These are phyloP conservation scores for Lutjanus campechanus DNA, from an alignment of 2,797 vertebrate genomes.

Conservation along the genomic window DNA sequence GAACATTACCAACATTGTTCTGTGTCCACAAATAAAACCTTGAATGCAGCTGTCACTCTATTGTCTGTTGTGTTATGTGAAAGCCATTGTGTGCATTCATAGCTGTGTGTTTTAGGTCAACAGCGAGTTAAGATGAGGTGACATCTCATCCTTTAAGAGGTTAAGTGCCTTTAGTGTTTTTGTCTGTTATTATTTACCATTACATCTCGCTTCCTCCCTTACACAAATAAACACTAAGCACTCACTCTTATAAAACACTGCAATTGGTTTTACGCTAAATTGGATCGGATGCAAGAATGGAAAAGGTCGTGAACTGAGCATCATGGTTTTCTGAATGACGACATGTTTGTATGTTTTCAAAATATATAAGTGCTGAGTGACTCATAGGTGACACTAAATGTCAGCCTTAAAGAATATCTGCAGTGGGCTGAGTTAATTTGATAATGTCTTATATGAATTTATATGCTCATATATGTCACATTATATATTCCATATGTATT, in stretches of 20 bases:
- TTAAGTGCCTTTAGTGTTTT: slow-evolving; percentile 34
- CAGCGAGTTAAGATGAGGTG: background rate
- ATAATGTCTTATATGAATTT: slow-evolving; percentile 9
- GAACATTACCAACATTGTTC: slow-evolving; percentile 37
- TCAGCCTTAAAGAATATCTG: slow-evolving; percentile 10
- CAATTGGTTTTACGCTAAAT: background rate
- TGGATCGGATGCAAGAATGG: background rate
- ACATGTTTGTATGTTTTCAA: slow-evolving; percentile 2
- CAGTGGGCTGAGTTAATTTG: slow-evolving; percentile 13
- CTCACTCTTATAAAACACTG: slow-evolving; percentile 18
- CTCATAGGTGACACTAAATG: slow-evolving; percentile 16
- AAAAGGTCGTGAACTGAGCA: slow-evolving; percentile 31
- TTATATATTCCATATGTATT: background rate
- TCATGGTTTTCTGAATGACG: background rate
- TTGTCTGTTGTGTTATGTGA: slow-evolving; percentile 45
- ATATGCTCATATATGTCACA: background rate
- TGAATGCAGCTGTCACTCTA: slow-evolving; percentile 2
- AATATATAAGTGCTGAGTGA: slow-evolving; percentile 5
- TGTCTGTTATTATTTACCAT: slow-evolving; percentile 18
- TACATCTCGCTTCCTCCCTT: slow-evolving; percentile 10
- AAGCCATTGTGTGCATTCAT: slow-evolving; percentile 13
- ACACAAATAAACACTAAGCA: background rate
- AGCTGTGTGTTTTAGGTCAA: slow-evolving; percentile 13
- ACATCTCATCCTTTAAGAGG: slow-evolving; percentile 17
- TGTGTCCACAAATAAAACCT: slow-evolving; percentile 68